Conservation (phyloP, 2,888 invertebrate genomes). For the Chymomyza caudatula region DNA sequence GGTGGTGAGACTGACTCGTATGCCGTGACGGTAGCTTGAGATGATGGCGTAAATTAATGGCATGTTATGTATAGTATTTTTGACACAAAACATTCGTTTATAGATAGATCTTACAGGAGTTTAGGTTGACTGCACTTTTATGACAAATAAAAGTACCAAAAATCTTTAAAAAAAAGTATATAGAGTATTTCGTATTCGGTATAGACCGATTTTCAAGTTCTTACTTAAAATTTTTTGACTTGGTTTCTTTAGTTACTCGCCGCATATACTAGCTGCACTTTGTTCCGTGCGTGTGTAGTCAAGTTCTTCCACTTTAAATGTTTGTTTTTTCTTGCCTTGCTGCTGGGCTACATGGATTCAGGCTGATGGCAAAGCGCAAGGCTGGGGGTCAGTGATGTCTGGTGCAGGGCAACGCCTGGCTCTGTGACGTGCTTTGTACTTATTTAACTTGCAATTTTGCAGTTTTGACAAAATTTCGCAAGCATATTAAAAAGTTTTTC, state of each 20-base stretch:
- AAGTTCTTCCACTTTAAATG: conserved; percentile 16
- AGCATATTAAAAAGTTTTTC: conserved; percentile 54
- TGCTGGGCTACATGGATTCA: too few species aligned
- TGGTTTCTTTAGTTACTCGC: neutral
- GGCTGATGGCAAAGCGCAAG: neutral
- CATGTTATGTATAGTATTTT: too few species aligned
- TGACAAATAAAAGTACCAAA: too few species aligned
- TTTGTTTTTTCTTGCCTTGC: conserved; percentile 33
- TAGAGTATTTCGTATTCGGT: neutral
- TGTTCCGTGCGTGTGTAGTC: conserved; percentile 14
- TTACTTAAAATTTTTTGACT: neutral
- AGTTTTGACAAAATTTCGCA: conserved; percentile 34
- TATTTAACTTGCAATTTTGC: conserved; percentile 39
- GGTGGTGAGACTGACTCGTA: too few species aligned
- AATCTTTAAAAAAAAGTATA: too few species aligned
- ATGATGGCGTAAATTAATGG: too few species aligned
- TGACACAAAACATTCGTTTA: too few species aligned
- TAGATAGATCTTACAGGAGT: too few species aligned
- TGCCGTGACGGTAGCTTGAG: too few species aligned
- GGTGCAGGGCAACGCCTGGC: neutral
- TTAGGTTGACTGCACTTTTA: too few species aligned
- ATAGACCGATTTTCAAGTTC: neutral
- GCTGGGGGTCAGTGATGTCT: neutral
- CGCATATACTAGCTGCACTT: conserved; percentile 1
- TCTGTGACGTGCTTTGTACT: conserved; percentile 36